phyloP scores from a whole-genome alignment of 2,797 vertebrate species.

The Botia almorhae region DNA sequence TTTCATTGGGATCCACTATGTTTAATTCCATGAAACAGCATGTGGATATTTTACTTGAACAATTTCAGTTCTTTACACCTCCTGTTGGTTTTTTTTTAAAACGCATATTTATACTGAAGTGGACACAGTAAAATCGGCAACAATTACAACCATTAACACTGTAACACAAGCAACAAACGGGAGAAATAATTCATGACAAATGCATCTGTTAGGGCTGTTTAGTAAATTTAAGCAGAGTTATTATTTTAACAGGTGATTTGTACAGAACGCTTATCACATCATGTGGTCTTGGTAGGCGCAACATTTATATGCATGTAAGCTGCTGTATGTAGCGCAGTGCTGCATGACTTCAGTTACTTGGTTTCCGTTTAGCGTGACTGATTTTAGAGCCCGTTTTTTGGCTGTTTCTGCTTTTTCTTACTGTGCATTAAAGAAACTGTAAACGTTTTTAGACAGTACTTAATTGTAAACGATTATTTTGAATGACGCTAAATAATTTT shows the following conservation, averaged over 20 bases:
- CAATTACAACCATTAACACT: constrained; percentile 7
- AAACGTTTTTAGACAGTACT: too few species aligned
- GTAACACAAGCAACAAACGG: not conserved
- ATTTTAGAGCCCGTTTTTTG: too few species aligned
- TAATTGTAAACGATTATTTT: too few species aligned
- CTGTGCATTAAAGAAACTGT: too few species aligned
- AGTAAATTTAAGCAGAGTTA: not conserved
- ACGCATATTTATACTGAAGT: constrained; percentile 17
- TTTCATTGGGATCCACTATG: constrained; percentile 15
- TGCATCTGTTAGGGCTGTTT: not conserved
- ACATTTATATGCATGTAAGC: too few species aligned
- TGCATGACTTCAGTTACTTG: too few species aligned
- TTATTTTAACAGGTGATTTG: not conserved
- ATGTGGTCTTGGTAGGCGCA: too few species aligned
- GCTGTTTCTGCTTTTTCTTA: too few species aligned
- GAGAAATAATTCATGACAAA: not conserved
- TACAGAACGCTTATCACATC: not conserved
- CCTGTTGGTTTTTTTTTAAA: not conserved
- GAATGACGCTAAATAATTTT: too few species aligned
- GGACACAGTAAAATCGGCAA: not conserved
- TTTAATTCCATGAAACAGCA: constrained; percentile 23
- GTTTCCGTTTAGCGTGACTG: too few species aligned
- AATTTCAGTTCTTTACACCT: not conserved
- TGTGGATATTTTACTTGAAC: constrained; percentile 11
- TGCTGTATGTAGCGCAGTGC: too few species aligned